Evolutionary conservation across 2,888 invertebrate species (phyloP).

Genomic region (Euphydryas editha): DNA sequence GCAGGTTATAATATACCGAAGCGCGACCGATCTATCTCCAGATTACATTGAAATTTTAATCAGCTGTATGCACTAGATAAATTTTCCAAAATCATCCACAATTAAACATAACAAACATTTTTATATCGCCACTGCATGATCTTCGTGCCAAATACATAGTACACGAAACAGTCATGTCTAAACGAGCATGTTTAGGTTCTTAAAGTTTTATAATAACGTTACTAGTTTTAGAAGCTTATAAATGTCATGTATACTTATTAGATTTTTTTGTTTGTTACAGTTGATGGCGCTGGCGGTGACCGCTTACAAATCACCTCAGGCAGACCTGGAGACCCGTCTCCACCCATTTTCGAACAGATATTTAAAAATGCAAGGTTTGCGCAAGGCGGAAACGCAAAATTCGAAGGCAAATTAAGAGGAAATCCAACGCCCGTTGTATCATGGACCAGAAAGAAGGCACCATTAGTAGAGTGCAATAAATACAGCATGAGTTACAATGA

Average conservation of each 20-base stretch:
- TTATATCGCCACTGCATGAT: background rate
- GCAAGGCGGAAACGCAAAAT: slow-evolving; percentile 96
- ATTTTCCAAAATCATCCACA: background rate
- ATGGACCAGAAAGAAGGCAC: slow-evolving; percentile 94
- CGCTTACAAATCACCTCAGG: slow-evolving; percentile 67
- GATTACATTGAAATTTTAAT: slow-evolving; percentile 12
- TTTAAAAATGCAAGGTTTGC: slow-evolving; percentile 97
- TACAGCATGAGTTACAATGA: slow-evolving; percentile 96
- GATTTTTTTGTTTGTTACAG: slow-evolving; percentile 79
- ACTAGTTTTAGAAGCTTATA: too few species aligned
- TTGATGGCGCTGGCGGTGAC: slow-evolving; percentile 85
- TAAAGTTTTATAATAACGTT: background rate
- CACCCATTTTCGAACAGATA: slow-evolving; percentile 97
- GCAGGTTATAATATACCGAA: slow-evolving; percentile 9
- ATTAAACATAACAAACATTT: background rate
- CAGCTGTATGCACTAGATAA: background rate
- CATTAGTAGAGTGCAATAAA: slow-evolving; percentile 92
- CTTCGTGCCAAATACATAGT: background rate
- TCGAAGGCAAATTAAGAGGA: slow-evolving; percentile 95
- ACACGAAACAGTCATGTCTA: background rate
- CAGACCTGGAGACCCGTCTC: slow-evolving; percentile 90
- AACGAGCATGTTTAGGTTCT: background rate
- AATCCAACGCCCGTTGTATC: slow-evolving; percentile 96
- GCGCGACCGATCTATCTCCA: slow-evolving; percentile 5
- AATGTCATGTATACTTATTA: background rate